Evolutionary conservation across 2,113 vertebrate species (phyloP), one percentile per base, ranked within the genome.

Genomic region (Sciurus niger): DNA sequence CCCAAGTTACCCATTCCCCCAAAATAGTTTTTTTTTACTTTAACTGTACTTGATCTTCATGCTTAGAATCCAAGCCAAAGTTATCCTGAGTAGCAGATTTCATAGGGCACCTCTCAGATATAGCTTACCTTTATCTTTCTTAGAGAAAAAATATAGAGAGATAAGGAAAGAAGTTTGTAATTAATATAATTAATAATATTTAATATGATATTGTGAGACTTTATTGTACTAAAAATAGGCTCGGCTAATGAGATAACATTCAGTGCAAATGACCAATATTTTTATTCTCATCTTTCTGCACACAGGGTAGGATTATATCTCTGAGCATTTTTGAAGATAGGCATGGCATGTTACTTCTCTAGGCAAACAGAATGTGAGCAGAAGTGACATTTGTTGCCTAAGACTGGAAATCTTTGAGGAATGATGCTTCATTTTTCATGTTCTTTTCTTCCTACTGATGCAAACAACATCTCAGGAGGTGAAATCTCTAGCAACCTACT

Each of bases 41-140:
- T 83, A 95, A 58, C 95, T 88, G 37, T 2, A 43, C 18, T 90
- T 53, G 40, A n/a, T 70, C 8, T 97, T 40, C 30, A 13, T 78
- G 28, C 24, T 43, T 68, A 46, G 11, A 87, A 32, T 4, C 20
- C 14, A 83, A 82, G 37, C 13, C 6, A 30, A 84, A 93, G 12
- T 74, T 86, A 79, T 8, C 2, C 12, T 55, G 9, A 13, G 32
- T 90, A 94, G 76, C 34, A 67, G 32, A n/a, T 90, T 72, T 34
- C 34, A 20, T 83, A n/a, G 63, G 37, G 17, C 1, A 84, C 2
- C 6, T 58, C 5, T 46, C n/a, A 80, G 10, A 22, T 1, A 63
- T 25, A 84, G 1, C 84, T 73, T 89, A 24, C 3, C 32, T 91
- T 84, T 84, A 37, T 43, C 24, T 73, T 78, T 79, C 34, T 82